Evolutionary conservation across 2,113 vertebrate species (phyloP), one percentile per base, ranked within the genome.

Genomic region (Butorides virescens): DNA sequence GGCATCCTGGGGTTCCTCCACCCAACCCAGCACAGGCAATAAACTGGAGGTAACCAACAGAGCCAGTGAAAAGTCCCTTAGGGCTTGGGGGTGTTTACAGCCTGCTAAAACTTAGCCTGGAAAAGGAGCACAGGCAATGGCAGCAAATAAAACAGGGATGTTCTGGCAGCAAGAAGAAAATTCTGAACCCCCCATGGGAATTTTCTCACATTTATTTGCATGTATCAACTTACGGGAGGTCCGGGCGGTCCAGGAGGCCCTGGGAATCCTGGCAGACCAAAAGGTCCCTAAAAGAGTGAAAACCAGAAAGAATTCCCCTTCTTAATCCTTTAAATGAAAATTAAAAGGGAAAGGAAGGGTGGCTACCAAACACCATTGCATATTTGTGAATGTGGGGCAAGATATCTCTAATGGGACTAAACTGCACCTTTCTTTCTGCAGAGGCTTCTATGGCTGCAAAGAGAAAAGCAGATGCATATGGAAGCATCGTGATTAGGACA

Each of bases 171-270:
- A 47, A 55, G 63, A 73, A 55, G 58, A 77, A 84, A 66, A 74
- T 27, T 47, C 44, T 39, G 13, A 47, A 29, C 2, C 52, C 13
- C 6, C 14, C 39, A 7, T 0, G 2, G 50, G 42, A 82, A 72
- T 87, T 73, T 82, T 82, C 58, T 82, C 12, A 27, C 9, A 4
- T 75, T 78, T 75, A 36, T 72, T 91, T 42, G 16, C 14, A 74
- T 55, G 13, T 49, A 20, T n/a, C 49, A 92, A 99, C 99, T 98
- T 98, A 99, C 99, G 3, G 99, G 98, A 67, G 98, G 99, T 83
- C 99, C 99, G 4, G 99, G 99, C 74, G 98, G 97, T 63, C 99
- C 99, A 14, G 99, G 90, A 66, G 98, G 98, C 53, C 99, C 99
- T 3, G 98, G 97, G 97, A 99, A 98, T 83, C 99, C 99, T 59